Percentiles rank a stretch among this genome's conserved stretches.
Conservation (phyloP, 2,113 vertebrate species). For the Caloenas nicobarica region DNA sequence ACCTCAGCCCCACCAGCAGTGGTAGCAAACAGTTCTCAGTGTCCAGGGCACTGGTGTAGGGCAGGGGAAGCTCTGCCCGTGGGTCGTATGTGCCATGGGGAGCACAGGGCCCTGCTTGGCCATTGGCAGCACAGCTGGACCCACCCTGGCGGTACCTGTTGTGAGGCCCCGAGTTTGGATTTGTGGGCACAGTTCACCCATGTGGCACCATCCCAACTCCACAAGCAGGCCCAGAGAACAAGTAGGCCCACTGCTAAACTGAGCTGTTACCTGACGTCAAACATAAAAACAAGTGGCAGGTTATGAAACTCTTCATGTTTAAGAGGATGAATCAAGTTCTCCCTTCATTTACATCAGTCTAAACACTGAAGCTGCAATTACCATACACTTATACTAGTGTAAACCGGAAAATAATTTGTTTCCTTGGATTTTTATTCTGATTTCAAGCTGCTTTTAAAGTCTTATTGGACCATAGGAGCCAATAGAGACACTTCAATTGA, state of each 20-base stretch:
- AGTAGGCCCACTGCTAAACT: neutral
- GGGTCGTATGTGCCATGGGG: rapidly evolving
- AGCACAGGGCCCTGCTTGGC: neutral
- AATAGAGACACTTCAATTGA: neutral
- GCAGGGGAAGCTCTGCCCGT: neutral
- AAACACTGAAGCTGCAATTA: neutral
- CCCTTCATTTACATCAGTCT: neutral
- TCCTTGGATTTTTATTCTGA: neutral
- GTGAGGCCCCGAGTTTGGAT: rapidly evolving
- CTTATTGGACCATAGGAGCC: neutral
- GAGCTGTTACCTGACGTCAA: neutral
- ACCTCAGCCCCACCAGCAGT: neutral
- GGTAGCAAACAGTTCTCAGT: neutral
- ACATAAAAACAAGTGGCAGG: neutral
- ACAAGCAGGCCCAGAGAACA: neutral
- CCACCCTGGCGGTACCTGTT: neutral
- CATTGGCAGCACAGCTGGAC: rapidly evolving
- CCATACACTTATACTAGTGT: neutral
- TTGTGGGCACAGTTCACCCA: neutral
- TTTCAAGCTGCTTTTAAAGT: neutral
- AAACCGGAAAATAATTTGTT: neutral
- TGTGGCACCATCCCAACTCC: neutral
- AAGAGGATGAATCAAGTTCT: neutral
- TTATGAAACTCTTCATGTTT: neutral
- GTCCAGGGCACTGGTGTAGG: rapidly evolving